These are phyloP conservation scores for Corvus moneduloides DNA, from an alignment of 2,113 vertebrate genomes.

Conservation along the genomic window DNA sequence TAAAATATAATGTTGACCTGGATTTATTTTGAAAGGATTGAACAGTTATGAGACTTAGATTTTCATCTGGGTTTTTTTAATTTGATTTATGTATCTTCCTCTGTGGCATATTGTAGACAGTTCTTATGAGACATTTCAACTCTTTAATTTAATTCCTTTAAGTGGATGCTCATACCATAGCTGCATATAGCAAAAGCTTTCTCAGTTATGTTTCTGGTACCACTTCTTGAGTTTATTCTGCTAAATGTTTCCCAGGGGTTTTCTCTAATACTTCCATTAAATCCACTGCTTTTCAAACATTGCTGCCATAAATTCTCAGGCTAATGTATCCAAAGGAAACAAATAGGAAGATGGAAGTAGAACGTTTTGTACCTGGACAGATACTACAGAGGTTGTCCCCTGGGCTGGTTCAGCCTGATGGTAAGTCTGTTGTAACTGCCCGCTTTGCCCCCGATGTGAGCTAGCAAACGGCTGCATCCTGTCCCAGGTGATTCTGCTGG, in stretches of 20 bases:
- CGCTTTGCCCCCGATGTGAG: background rate
- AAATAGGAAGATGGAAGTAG: background rate
- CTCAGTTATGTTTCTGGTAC: background rate
- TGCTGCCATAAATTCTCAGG: background rate
- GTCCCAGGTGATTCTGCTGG: background rate
- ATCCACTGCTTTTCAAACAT: background rate
- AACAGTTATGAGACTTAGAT: background rate
- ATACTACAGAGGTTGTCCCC: background rate
- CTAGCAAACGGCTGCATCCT: fast-evolving
- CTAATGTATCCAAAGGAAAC: background rate
- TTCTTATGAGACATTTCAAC: background rate
- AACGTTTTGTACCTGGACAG: background rate
- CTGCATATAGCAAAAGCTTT: background rate
- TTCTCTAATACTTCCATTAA: background rate
- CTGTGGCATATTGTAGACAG: background rate
- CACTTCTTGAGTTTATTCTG: background rate
- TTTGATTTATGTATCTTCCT: background rate
- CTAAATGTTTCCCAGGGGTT: background rate
- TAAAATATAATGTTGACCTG: background rate
- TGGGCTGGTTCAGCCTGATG: background rate
- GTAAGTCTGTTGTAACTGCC: background rate
- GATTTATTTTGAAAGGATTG: background rate
- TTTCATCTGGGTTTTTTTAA: background rate
- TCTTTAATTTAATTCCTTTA: background rate
- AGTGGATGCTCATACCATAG: background rate